phyloP scores from a whole-genome alignment of 2,797 vertebrate genomes.

The Denticeps clupeoides region DNA sequence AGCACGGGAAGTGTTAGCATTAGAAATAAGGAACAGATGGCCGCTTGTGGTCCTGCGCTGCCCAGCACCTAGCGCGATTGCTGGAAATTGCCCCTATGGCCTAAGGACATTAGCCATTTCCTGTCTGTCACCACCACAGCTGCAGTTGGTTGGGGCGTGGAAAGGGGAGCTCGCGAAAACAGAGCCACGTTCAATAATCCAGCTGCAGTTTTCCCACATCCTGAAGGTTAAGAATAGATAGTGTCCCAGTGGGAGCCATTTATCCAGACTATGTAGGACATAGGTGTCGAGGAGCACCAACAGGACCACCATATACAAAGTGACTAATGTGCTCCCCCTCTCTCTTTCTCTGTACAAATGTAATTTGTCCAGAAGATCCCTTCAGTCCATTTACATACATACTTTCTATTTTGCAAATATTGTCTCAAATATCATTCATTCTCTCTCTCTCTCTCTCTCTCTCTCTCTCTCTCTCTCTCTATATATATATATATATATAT shows the following conservation, averaged over 20 bases:
- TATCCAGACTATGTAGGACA: constrained; percentile 32
- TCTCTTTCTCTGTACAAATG: neutral
- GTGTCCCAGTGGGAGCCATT: constrained; percentile 21
- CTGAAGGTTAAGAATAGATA: constrained; percentile 28
- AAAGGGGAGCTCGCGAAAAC: too few species aligned
- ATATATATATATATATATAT: neutral
- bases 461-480: neutral
- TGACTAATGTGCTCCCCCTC: neutral
- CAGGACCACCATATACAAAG: too few species aligned
- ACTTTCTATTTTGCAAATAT: too few species aligned
- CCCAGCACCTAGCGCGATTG: too few species aligned
- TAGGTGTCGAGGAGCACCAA: constrained; percentile 13
- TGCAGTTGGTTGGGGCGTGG: neutral
- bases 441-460: neutral
- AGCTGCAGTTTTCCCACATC: constrained; percentile 12
- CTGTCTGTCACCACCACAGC: neutral
- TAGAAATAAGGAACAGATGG: too few species aligned
- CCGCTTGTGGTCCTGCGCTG: too few species aligned
- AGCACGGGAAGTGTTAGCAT: neutral
- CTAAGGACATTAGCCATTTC: too few species aligned
- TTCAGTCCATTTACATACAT: neutral
- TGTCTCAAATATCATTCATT: too few species aligned
- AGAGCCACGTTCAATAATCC: constrained; percentile 1
- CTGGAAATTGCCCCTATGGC: too few species aligned
- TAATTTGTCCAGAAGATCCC: neutral